Evolutionary conservation across 2,888 invertebrate species (phyloP), one percentile per base, ranked within the genome.

Genomic region (Amblyjoppa proteus): DNA sequence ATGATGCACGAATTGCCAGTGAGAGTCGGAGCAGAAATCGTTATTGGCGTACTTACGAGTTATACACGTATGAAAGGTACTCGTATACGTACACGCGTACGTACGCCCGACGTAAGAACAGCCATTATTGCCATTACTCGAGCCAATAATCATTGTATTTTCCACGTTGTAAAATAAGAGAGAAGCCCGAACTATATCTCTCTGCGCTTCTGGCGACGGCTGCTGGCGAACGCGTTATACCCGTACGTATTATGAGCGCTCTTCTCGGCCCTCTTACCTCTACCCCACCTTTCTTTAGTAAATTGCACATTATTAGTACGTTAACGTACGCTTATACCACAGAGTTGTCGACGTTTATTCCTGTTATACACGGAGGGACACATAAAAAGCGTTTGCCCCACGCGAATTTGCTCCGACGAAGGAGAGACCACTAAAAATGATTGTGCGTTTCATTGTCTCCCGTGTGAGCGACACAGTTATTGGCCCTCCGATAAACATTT

Each of bases 91-190:
- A 71, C 49, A 81, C 73, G 25, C 75, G 74, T 77, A 28, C 71
- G 74, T 77, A 73, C 81, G 76, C 58, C 66, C 76, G 34, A 58
- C 66, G 38, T 80, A 82, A 83, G 73, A 81, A 71, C 81, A 45
- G 64, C 85, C 80, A 87, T 88, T 79, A 86, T 86, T 87, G 75
- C 84, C 84, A 84, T 84, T 84, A 83, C 88, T 77, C 84, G 79
- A 82, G 76, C 86, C 83, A 84, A 86, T 88, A 87, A 87, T 88
- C 88, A 87, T 88, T 85, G 81, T 81, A 79, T 84, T 87, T 88
- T 87, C 83, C 83, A 87, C 74, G 80, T 86, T 86, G 86, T 79
- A 84, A 82, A 83, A 74, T 53, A 73, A 76, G 85, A 73, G 83
- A 85, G 85, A 77, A 56, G 53, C 80, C 58, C 74, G 68, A 69